Conservation (phyloP, 2,797 vertebrate species). For the Epinephelus coioides region DNA sequence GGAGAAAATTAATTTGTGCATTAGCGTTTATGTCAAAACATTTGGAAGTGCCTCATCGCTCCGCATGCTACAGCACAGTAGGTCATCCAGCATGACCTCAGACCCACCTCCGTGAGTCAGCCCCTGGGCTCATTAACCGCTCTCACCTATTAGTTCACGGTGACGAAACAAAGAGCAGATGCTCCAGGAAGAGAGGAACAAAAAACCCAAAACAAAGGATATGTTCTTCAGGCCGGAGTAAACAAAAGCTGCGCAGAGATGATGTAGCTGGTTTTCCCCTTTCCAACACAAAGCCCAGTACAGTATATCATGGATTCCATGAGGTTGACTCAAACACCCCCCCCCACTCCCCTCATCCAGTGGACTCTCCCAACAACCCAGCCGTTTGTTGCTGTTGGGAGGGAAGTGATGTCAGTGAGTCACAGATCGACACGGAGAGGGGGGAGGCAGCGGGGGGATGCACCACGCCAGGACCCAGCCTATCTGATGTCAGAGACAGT, state of each 20-base stretch:
- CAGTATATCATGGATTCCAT: constrained; percentile 83
- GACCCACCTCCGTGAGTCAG: constrained; percentile 47
- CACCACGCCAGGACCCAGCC: constrained; percentile 67
- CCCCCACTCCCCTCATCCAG: constrained; percentile 49
- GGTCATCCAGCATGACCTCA: constrained; percentile 51
- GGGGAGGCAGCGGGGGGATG: constrained; percentile 46
- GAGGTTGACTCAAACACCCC: constrained; percentile 73
- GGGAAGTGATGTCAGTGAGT: constrained; percentile 84
- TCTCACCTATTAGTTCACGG: constrained; percentile 61
- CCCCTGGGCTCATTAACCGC: constrained; percentile 38
- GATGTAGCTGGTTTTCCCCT: constrained; percentile 85
- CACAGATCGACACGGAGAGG: constrained; percentile 57
- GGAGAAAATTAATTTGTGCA: constrained; percentile 32
- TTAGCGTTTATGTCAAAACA: constrained; percentile 15
- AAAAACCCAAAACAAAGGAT: constrained; percentile 60
- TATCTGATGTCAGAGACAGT: constrained; percentile 77
- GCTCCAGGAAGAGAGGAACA: constrained; percentile 8
- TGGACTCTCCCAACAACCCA: constrained; percentile 85
- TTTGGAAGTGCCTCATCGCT: constrained; percentile 22
- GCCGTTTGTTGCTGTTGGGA: constrained; percentile 80
- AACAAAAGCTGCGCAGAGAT: constrained; percentile 71
- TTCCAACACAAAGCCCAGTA: constrained; percentile 74
- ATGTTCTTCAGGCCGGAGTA: constrained; percentile 54
- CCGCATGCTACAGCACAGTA: constrained; percentile 4
- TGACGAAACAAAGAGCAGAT: constrained; percentile 55